Base-by-base conservation (phyloP, 2,113 vertebrate species). In the Hydrochoerus hydrochaeris region DNA sequence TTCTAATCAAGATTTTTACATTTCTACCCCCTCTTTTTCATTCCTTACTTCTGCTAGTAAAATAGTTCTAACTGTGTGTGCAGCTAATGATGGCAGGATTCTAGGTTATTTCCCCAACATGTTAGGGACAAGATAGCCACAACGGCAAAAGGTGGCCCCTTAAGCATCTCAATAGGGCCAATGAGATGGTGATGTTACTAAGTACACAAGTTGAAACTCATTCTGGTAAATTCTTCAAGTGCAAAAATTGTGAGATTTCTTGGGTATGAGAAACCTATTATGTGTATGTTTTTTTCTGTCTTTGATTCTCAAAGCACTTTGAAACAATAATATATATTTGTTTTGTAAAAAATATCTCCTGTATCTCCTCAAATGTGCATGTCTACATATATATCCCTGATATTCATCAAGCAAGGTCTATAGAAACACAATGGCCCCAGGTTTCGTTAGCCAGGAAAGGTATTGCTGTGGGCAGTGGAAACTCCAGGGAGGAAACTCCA, bases 1-100 rank as follows among this genome's bases (percentile, higher is more conserved):
- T 99, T 99, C 98, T 99, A 99, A 99, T 99, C 98, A 98, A 99
- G 98, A 98, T 97, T 99, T 99, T 98, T 98, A 98, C 97, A 98
- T 98, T 98, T 98, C 93, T 96, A 94, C 96, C 90, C 95, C 95
- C 95, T 97, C 88, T 97, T 97, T 96, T 96, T 88, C 75, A 73
- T 96, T 97, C 97, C 96, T 97, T 98, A 98, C 94, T 98, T 98
- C 97, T 96, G 85, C 90, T 94, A 95, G 94, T 35, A 90, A 95
- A 84, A 96, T 58, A 98, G 95, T 98, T 98, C 96, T 96, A 91
- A 97, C 96, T 96, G 95, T 96, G 91, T 98, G 85, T 78, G 87
- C 75, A 88, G 94, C 57, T 97, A 97, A 96, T 41, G 77, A 93
- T 24, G 90, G 94, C 84, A 96, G 92, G 73, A 71, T 81, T 62